These are phyloP conservation scores for Tipula confusa DNA, from an alignment of 2,888 invertebrate species.

Conservation along the genomic window DNA sequence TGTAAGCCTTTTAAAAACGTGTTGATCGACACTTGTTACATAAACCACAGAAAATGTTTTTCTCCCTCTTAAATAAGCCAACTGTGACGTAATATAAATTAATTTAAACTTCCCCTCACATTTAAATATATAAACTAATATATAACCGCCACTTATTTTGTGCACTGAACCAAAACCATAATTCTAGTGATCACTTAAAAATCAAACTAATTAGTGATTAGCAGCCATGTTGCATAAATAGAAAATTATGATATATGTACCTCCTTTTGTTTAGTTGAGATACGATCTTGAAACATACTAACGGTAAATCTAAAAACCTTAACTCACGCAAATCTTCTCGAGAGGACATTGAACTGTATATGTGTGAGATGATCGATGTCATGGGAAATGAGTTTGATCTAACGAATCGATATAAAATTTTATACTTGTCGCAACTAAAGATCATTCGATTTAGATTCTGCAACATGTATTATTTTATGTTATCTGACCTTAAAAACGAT, in stretches of 20 bases:
- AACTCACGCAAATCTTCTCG: neutral
- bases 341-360: neutral
- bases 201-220: neutral
- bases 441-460: no score
- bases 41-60: no score
- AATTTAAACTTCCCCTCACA: no score
- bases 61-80: neutral
- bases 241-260: neutral
- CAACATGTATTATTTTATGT: no score
- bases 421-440: neutral
- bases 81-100: neutral
- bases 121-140: no score
- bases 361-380: neutral
- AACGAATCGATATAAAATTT: neutral
- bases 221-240: neutral
- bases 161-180: neutral
- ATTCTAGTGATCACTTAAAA: neutral
- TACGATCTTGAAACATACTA: neutral
- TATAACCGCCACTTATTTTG: neutral
- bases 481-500: neutral
- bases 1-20: no score
- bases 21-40: no score
- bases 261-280: neutral
- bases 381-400: neutral
- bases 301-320: neutral